phyloP scores from a whole-genome alignment of 2,797 vertebrate genomes.

The Eidolon dupreanum region DNA sequence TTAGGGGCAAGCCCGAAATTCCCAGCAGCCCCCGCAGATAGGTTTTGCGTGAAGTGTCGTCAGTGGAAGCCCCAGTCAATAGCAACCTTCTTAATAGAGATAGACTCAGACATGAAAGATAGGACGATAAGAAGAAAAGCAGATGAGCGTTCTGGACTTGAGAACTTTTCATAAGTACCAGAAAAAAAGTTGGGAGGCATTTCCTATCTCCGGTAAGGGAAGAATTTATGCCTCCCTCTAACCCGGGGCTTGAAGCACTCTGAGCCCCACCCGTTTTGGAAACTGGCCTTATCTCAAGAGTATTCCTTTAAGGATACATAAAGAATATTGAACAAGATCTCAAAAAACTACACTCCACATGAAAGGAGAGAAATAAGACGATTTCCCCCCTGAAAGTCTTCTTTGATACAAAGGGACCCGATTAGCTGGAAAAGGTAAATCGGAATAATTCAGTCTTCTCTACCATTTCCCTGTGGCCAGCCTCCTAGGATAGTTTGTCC shows the following conservation, averaged over 20 bases:
- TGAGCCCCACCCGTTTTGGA: background rate
- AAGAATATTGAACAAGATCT: slow-evolving; percentile 67
- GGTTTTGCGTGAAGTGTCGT: background rate
- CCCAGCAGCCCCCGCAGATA: accelerated
- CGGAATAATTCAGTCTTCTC: slow-evolving; percentile 65
- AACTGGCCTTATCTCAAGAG: slow-evolving; percentile 5
- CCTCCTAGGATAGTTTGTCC: slow-evolving; percentile 23
- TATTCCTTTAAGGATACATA: slow-evolving; percentile 53
- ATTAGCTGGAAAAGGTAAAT: slow-evolving; percentile 67
- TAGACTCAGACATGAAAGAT: background rate
- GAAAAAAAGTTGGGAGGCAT: background rate
- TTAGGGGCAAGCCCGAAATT: background rate
- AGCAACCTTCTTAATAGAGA: background rate
- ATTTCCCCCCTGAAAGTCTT: slow-evolving; percentile 22
- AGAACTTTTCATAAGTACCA: background rate
- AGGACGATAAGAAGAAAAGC: background rate
- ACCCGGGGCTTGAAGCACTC: background rate
- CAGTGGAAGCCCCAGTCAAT: background rate
- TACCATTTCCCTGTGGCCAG: slow-evolving; percentile 14
- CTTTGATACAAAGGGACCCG: slow-evolving; percentile 41
- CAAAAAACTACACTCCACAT: slow-evolving; percentile 42
- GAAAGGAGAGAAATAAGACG: slow-evolving; percentile 66
- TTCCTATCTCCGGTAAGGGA: background rate
- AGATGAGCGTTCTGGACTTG: background rate
- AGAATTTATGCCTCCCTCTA: background rate